Evolutionary conservation across 2,888 invertebrate genomes (phyloP).

Genomic region (Emmelina monodactyla): DNA sequence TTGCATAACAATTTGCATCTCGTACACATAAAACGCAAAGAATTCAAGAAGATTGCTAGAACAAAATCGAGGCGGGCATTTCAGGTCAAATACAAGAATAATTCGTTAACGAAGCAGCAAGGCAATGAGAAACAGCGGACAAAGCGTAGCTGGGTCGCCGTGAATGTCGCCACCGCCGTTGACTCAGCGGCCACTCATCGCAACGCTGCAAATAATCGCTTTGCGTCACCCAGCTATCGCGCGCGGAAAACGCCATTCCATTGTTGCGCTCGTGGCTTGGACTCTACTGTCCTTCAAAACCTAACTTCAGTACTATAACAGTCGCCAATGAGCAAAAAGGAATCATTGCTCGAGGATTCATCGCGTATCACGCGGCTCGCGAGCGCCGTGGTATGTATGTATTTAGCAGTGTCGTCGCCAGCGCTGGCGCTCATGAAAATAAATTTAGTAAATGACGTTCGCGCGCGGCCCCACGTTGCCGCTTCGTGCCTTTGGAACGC

Average conservation of each 20-base stretch:
- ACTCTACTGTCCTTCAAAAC: not conserved
- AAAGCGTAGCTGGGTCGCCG: conserved; percentile 21
- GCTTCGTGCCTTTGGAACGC: conserved; percentile 54
- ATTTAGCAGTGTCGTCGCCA: conserved; percentile 51
- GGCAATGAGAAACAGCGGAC: conserved; percentile 21
- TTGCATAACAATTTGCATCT: too few species aligned
- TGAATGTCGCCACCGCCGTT: conserved; percentile 29
- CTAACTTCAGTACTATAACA: conserved; percentile 24
- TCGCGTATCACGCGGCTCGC: conserved; percentile 41
- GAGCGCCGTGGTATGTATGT: conserved; percentile 25
- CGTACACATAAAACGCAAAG: too few species aligned
- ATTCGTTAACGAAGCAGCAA: conserved; percentile 13
- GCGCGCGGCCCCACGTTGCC: conserved; percentile 50
- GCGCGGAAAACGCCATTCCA: conserved; percentile 46
- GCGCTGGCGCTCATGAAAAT: conserved; percentile 65
- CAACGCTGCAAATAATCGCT: conserved; percentile 62
- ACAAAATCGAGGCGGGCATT: too few species aligned
- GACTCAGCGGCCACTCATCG: conserved; percentile 61
- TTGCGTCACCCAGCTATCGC: conserved; percentile 62
- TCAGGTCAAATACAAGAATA: conserved; percentile 4
- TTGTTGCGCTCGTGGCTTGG: conserved; percentile 35
- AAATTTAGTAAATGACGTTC: conserved; percentile 66
- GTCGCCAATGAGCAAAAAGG: not conserved
- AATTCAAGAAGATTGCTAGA: too few species aligned
- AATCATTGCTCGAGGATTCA: not conserved